phyloP scores from a whole-genome alignment of 2,888 invertebrate species.

The Cepaea hortensis region DNA sequence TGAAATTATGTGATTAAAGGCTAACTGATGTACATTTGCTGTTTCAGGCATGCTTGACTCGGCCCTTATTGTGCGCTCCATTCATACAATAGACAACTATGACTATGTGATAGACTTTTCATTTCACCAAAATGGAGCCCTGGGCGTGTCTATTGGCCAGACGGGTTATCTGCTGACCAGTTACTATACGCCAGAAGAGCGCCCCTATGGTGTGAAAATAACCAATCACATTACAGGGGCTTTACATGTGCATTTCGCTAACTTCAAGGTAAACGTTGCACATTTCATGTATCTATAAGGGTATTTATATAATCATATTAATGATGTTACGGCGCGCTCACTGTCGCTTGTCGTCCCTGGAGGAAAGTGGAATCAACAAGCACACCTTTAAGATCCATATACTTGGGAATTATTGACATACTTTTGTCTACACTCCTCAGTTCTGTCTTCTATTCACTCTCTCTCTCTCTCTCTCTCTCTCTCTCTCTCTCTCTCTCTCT shows the following conservation, averaged over 20 bases:
- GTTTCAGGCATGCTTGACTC: conserved; percentile 46
- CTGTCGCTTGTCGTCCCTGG: too few species aligned
- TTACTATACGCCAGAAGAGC: conserved; percentile 46
- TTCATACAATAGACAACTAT: conserved; percentile 66
- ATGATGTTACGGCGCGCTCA: too few species aligned
- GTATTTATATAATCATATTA: too few species aligned
- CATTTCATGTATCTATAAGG: neutral
- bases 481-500: too few species aligned
- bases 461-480: too few species aligned
- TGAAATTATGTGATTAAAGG: too few species aligned
- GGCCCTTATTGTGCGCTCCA: conserved; percentile 52
- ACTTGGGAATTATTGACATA: too few species aligned
- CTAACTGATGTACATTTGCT: too few species aligned
- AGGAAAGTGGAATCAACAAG: too few species aligned
- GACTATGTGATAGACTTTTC: conserved; percentile 70
- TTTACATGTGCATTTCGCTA: conserved; percentile 67
- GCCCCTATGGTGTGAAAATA: conserved; percentile 60
- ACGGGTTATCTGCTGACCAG: conserved; percentile 67
- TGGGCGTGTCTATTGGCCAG: conserved; percentile 50
- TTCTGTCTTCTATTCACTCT: too few species aligned
- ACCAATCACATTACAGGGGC: conserved; percentile 60
- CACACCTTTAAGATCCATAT: too few species aligned
- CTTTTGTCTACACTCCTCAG: too few species aligned
- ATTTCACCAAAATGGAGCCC: conserved; percentile 61
- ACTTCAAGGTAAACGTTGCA: conserved; percentile 65